Base-by-base conservation (phyloP, 2,113 vertebrate genomes). In the Vulpes lagopus region DNA sequence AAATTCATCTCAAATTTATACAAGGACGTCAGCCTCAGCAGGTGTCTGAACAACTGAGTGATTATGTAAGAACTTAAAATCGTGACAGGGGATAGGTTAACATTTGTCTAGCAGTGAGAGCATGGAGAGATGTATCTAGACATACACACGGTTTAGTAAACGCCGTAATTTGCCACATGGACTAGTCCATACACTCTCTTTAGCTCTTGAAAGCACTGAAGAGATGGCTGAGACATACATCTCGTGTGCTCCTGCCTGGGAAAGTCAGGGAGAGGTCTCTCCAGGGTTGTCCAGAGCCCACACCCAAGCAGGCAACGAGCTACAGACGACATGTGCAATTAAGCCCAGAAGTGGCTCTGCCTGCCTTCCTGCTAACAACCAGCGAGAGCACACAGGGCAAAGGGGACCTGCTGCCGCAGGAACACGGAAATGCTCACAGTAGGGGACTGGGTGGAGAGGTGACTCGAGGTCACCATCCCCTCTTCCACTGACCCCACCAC, bases 1-100 rank as follows among this genome's bases (percentile, higher is more conserved):
- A 95, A 89, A 59, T 32, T 78, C 27, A 53, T 79, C 27, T 94
- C 62, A 79, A 74, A 81, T 79, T 38, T 67, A 71, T 32, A 92
- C 35, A 88, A 89, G 20, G 71, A 25, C 30, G 73, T 89, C 65
- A 51, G 27, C 35, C 51, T 83, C 57, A 53, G 69, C 79, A 62
- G 17, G 17, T 92, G 20, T 60, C 73, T 81, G 64, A 89, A 92
- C n/a, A 96, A 38, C 5, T 20, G 32, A 65, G 71, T 60, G 35
- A 89, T 93, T 82, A 53, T 10, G n/a, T n/a, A 32, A 62, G 89
- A 91, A 35, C 12, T 15, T 49, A 12, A 82, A 96, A 88, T 16
- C 32, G 11, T 69, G 73, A 89, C 19, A 73, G 23, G 15, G 4
- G 53, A 11, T 35, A 78, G 17, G 16, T 5, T 85, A 49, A 81